Evolutionary conservation across 2,113 vertebrate genomes (phyloP).

Genomic region (Scytalopus superciliaris): DNA sequence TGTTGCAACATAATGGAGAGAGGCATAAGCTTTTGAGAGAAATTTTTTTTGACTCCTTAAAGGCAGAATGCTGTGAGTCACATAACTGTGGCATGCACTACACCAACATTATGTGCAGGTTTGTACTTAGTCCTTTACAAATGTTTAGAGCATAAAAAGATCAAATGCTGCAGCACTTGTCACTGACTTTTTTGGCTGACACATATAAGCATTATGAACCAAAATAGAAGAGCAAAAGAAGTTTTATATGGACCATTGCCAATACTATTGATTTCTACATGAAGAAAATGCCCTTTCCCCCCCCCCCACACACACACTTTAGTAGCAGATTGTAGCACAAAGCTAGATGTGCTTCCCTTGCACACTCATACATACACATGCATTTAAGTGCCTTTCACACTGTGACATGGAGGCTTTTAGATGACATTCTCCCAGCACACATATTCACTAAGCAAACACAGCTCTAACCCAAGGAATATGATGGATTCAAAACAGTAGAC

Average conservation of each 20-base stretch:
- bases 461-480: background rate
- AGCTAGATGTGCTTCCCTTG: background rate
- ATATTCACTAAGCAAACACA: background rate
- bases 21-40: background rate
- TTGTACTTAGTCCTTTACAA: background rate
- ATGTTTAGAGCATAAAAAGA: background rate
- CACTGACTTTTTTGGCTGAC: background rate
- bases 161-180: background rate
- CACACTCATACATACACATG: background rate
- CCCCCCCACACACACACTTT: background rate
- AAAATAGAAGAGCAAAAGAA: background rate
- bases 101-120: background rate
- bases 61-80: constrained; percentile 16
- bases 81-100: background rate
- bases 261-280: background rate
- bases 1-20: background rate
- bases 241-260: background rate
- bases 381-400: background rate
- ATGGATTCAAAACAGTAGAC: constrained; percentile 9
- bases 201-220: background rate
- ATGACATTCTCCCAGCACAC: background rate
- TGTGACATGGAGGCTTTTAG: background rate
- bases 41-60: constrained; percentile 22
- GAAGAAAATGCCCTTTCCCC: background rate
- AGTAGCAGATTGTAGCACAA: background rate